A percentile compares a stretch with the other conserved stretches of the same genome.
Conservation (phyloP, 2,888 invertebrate species). For the Notocelia uddmanniana region DNA sequence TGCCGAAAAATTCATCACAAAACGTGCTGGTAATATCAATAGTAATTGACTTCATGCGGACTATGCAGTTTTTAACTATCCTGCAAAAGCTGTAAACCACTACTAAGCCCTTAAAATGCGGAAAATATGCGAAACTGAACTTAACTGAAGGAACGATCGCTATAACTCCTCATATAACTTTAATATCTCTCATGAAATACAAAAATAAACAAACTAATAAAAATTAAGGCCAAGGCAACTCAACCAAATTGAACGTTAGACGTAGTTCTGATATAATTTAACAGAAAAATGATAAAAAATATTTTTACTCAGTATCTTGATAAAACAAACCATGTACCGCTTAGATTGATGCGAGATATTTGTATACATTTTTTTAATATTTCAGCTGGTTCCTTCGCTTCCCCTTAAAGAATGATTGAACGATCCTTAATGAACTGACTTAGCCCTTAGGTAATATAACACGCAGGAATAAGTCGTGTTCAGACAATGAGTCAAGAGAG, state of each 20-base stretch:
- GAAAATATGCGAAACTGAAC: constrained; percentile 48
- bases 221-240: constrained; percentile 32
- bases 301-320: not conserved
- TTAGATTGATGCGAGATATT: constrained; percentile 7
- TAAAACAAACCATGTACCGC: constrained; percentile 1
- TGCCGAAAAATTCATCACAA: too few species aligned
- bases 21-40: too few species aligned
- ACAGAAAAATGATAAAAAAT: not conserved
- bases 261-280: not conserved
- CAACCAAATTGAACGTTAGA: not conserved
- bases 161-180: constrained; percentile 35
- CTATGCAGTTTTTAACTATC: constrained; percentile 17
- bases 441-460: constrained; percentile 72
- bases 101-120: constrained; percentile 46
- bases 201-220: constrained; percentile 36
- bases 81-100: constrained; percentile 43
- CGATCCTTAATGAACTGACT: constrained; percentile 75
- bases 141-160: constrained; percentile 46
- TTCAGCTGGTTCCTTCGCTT: constrained; percentile 52
- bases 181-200: constrained; percentile 33
- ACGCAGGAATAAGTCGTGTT: constrained; percentile 63
- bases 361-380: constrained; percentile 14
- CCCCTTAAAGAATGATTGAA: constrained; percentile 74
- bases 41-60: too few species aligned
- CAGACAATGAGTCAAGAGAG: constrained; percentile 56